These are phyloP conservation scores for Alentia gelatinosa DNA, from an alignment of 2,888 invertebrate genomes.

Conservation along the genomic window DNA sequence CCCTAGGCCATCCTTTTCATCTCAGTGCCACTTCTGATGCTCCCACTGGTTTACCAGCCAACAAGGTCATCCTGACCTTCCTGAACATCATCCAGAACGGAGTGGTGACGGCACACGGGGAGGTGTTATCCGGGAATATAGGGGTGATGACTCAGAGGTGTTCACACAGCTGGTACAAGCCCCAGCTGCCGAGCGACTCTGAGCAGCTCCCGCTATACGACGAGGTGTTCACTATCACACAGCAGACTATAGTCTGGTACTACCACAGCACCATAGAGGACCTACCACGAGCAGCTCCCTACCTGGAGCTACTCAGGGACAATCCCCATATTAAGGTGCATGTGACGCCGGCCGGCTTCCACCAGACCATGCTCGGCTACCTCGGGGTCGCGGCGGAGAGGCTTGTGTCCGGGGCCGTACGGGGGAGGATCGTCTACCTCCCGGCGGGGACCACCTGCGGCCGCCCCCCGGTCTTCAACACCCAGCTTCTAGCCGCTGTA, in stretches of 20 bases:
- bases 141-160: slow-evolving; percentile 49
- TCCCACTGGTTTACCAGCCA: background rate
- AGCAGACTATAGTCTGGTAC: slow-evolving; percentile 52
- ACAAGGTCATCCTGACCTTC: slow-evolving; percentile 45
- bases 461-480: slow-evolving; percentile 50
- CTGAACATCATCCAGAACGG: slow-evolving; percentile 41
- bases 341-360: background rate
- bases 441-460: slow-evolving; percentile 55
- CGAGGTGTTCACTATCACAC: slow-evolving; percentile 51
- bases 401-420: slow-evolving; percentile 18
- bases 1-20: slow-evolving; percentile 30
- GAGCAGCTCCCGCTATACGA: slow-evolving; percentile 36
- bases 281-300: slow-evolving; percentile 32
- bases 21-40: background rate
- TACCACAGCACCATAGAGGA: slow-evolving; percentile 55
- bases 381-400: slow-evolving; percentile 4
- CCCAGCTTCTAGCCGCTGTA: slow-evolving; percentile 4
- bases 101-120: slow-evolving; percentile 29
- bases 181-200: background rate
- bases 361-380: slow-evolving; percentile 19
- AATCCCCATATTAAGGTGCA: slow-evolving; percentile 54
- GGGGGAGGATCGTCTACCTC: slow-evolving; percentile 30
- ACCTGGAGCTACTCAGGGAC: slow-evolving; percentile 21
- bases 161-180: background rate
- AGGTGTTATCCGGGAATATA: slow-evolving; percentile 6